A percentile compares a stretch with the other conserved stretches of the same genome.
These are phyloP conservation scores for Amphiprion percula DNA, from an alignment of 2,113 vertebrate genomes.

Conservation along the genomic window DNA sequence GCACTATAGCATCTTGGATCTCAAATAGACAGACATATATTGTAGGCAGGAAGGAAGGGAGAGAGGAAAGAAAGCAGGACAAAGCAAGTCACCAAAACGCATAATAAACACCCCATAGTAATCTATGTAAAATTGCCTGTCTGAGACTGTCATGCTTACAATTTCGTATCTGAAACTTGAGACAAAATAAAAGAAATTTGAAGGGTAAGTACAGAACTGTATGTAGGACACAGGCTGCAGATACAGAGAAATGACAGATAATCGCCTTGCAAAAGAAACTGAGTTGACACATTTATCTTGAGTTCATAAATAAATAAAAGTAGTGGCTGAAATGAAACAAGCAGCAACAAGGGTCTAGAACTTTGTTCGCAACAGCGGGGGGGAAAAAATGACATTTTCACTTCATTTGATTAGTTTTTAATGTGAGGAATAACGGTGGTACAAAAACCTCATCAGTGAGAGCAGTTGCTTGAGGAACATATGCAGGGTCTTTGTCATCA, in stretches of 20 bases:
- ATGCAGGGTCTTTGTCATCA: slow-evolving; percentile 32
- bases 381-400: slow-evolving; percentile 17
- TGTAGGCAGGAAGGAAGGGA: neutral
- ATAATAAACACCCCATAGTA: slow-evolving; percentile 34
- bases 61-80: neutral
- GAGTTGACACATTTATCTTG: slow-evolving; percentile 61
- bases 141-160: slow-evolving; percentile 13
- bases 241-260: slow-evolving; percentile 57
- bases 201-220: neutral
- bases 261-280: slow-evolving; percentile 34
- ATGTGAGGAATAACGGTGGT: slow-evolving; percentile 31
- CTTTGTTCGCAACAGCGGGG: neutral
- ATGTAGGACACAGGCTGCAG: slow-evolving; percentile 11
- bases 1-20: slow-evolving; percentile 35
- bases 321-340: slow-evolving; percentile 45
- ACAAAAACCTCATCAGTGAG: slow-evolving; percentile 43
- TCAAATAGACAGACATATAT: slow-evolving; percentile 13
- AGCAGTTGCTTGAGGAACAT: slow-evolving; percentile 37
- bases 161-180: slow-evolving; percentile 39
- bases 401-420: slow-evolving; percentile 44
- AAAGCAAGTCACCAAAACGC: slow-evolving; percentile 40
- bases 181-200: slow-evolving; percentile 9
- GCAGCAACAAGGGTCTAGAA: slow-evolving; percentile 14
- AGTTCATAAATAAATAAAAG: slow-evolving; percentile 63
- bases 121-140: slow-evolving; percentile 32